Evolutionary conservation across 1,140 invertebrate species (phyloP).

Genomic region (Drosophila auraria): DNA sequence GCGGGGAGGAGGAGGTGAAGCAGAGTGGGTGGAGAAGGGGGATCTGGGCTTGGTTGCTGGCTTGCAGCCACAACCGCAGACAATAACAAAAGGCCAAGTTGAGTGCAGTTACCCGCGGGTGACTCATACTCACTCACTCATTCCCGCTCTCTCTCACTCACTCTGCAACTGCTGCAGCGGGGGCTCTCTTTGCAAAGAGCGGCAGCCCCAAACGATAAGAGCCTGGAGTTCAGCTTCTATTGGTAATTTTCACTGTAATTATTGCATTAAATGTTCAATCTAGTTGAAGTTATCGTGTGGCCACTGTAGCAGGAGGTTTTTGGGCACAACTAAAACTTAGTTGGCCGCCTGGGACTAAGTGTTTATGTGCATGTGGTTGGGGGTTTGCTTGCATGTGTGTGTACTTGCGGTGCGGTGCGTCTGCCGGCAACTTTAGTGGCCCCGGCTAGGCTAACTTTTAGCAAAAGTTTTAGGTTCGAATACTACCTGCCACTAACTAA

Average conservation of each 20-base stretch:
- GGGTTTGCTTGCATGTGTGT: conserved; percentile 13
- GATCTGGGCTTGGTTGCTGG: conserved; percentile 44
- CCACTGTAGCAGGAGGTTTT: conserved; percentile 26
- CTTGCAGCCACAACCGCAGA: conserved; percentile 67
- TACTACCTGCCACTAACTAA: conserved; percentile 83
- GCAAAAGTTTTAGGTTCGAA: conserved; percentile 79
- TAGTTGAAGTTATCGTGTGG: neutral
- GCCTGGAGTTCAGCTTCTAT: neutral
- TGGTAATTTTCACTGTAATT: neutral
- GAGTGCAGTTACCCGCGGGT: conserved; percentile 53
- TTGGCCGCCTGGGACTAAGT: conserved; percentile 37
- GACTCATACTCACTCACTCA: conserved; percentile 61
- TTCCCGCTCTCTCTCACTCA: conserved; percentile 6
- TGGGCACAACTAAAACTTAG: conserved; percentile 49
- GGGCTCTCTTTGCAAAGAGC: conserved; percentile 31
- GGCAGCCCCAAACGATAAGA: conserved; percentile 47
- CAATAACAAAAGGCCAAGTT: conserved; percentile 68
- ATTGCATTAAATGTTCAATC: neutral
- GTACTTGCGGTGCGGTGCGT: conserved; percentile 51
- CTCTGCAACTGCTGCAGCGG: conserved; percentile 2
- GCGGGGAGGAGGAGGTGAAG: conserved; percentile 6
- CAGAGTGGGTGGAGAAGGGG: neutral
- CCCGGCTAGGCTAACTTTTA: conserved; percentile 76
- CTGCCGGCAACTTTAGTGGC: conserved; percentile 73
- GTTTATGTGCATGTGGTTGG: conserved; percentile 23